These are phyloP conservation scores for Catocala nupta DNA, from an alignment of 2,888 invertebrate genomes.

Conservation along the genomic window DNA sequence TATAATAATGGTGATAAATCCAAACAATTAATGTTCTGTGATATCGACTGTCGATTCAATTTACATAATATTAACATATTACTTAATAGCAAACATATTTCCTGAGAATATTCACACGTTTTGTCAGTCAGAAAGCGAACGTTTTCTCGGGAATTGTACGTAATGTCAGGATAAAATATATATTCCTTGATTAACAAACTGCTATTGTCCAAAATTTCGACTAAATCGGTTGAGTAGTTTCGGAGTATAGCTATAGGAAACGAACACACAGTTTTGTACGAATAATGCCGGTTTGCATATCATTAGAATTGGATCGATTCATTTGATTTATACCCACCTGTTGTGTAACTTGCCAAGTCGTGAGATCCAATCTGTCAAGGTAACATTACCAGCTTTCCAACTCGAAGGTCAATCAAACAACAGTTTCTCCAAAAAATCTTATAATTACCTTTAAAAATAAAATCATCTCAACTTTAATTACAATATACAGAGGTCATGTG, in stretches of 20 bases:
- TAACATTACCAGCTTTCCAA: conserved; percentile 74
- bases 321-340: conserved; percentile 32
- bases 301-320: conserved; percentile 23
- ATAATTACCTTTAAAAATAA: conserved; percentile 63
- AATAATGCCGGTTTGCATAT: conserved; percentile 36
- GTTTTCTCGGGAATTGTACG: background rate
- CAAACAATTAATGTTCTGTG: background rate
- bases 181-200: no score
- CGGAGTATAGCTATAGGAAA: background rate
- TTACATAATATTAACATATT: background rate
- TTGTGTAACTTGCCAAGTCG: conserved; percentile 61
- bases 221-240: no score
- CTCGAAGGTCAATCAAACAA: conserved; percentile 70
- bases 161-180: background rate
- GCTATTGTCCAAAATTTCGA: no score
- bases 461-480: conserved; percentile 56
- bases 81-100: background rate
- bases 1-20: background rate
- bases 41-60: background rate
- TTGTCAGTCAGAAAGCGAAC: no score
- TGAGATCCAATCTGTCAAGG: conserved; percentile 73
- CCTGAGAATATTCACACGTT: no score
- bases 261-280: conserved; percentile 1
- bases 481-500: conserved; percentile 47
- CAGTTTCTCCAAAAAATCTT: conserved; percentile 71